Base-by-base conservation (phyloP, 2,113 vertebrate genomes). In the Chiloscyllium plagiosum region DNA sequence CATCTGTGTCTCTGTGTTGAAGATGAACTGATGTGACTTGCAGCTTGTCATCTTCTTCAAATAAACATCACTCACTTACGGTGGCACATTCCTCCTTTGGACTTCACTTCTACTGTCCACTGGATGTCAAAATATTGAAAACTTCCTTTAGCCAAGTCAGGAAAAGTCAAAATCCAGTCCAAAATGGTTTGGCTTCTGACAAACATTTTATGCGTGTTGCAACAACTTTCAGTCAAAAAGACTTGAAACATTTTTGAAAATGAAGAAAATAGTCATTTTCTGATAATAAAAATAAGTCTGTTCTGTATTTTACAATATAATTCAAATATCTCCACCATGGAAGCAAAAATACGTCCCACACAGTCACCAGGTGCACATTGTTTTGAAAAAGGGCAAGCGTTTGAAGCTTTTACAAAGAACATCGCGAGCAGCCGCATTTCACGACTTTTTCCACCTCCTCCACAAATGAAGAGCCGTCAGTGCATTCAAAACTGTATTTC, bases 231-330 rank as follows among this genome's bases (percentile, higher is more conserved):
- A 95, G 42, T 95, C 68, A 95, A 95, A 97, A 97, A 97, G 97
- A 96, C 97, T 97, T 97, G 96, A 97, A 97, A 95, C 85, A 80
- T 90, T 96, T 97, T 97, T 96, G 97, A 97, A 97, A 98, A 97
- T 97, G 97, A 98, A 97, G 97, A 97, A 98, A 97, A 97, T 96
- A 98, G 98, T 99, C 98, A 98, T 98, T 98, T 98, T 98, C 98
- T 98, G 98, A 98, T 99, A 98, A 99, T 99, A 99, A 99, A 99
- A 99, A 99, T 99, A 99, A 98, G 98, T 99, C 98, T 98, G 98
- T 98, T 99, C 98, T 99, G 98, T 99, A 99, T 98, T 98, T 99
- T 99, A 99, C 99, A 99, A 99, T 99, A 99, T 98, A 98, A 98
- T 99, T 99, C 98, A 98, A 98, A 99, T 98, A 98, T 99, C 98